Percentiles rank a stretch among this genome's conserved stretches.
phyloP scores from a whole-genome alignment of 2,888 invertebrate species.

The Aphidoletes aphidimyza region DNA sequence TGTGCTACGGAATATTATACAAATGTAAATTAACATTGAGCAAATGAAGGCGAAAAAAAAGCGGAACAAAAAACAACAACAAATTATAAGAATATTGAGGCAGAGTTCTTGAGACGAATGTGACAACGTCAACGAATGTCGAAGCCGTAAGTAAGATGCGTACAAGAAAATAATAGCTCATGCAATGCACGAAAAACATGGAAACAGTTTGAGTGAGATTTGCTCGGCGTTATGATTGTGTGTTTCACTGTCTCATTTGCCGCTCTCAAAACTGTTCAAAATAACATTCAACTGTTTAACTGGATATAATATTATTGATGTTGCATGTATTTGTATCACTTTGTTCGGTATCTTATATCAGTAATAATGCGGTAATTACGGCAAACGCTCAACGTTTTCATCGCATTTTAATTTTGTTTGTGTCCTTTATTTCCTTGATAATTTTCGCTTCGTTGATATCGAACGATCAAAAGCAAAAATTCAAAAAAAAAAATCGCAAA shows the following conservation, averaged over 20 bases:
- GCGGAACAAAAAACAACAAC: slow-evolving; percentile 2
- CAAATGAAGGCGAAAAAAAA: neutral
- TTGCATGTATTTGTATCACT: neutral
- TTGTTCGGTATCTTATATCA: neutral
- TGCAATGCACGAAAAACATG: too few relatives aligned
- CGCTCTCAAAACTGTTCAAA: neutral
- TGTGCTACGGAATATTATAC: slow-evolving; percentile 31
- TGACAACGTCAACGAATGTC: too few relatives aligned
- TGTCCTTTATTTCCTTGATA: neutral
- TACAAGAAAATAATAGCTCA: too few relatives aligned
- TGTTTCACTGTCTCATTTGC: neutral
- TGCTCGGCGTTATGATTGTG: neutral
- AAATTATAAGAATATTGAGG: too few relatives aligned
- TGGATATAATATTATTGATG: neutral
- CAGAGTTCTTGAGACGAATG: too few relatives aligned
- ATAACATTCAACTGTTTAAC: neutral
- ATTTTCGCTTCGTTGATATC: neutral
- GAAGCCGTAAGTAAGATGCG: too few relatives aligned
- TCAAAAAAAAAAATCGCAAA: too few relatives aligned
- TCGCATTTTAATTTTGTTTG: neutral
- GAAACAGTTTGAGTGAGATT: neutral
- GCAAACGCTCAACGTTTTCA: neutral
- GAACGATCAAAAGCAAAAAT: too few relatives aligned
- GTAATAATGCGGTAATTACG: neutral
- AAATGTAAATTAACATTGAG: slow-evolving; percentile 17